These are phyloP conservation scores for Drosophila emarginata DNA, from an alignment of 2,888 invertebrate species.

Conservation along the genomic window DNA sequence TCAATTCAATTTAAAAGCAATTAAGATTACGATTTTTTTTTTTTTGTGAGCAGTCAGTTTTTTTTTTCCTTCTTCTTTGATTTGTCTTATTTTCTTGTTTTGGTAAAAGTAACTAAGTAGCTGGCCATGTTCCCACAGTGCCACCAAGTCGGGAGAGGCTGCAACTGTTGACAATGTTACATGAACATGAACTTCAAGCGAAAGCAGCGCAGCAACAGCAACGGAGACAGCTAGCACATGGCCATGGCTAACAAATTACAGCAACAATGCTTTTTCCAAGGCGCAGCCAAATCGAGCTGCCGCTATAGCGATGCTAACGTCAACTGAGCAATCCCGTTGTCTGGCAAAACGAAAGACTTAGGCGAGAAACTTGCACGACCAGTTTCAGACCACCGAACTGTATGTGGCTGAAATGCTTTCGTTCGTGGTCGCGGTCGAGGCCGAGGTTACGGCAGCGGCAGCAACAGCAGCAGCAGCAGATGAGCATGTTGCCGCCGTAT, in stretches of 20 bases:
- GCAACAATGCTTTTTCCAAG: conserved; percentile 66
- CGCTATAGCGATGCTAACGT: conserved; percentile 17
- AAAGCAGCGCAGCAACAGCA: conserved; percentile 64
- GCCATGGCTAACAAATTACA: conserved; percentile 65
- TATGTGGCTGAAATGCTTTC: conserved; percentile 35
- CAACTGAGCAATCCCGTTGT: conserved; percentile 59
- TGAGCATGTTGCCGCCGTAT: conserved; percentile 79
- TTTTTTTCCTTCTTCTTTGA: background rate
- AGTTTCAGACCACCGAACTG: conserved; percentile 47
- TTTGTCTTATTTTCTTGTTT: conserved; percentile 11
- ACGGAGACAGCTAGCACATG: conserved; percentile 12
- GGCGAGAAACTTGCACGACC: conserved; percentile 76
- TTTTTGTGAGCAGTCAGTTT: conserved; percentile 36
- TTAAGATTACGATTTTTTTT: conserved; percentile 66
- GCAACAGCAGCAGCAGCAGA: conserved; percentile 61
- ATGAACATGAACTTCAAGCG: conserved; percentile 81
- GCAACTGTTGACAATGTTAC: conserved; percentile 80
- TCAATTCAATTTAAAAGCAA: conserved; percentile 69
- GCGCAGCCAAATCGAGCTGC: conserved; percentile 26
- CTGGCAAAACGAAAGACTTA: conserved; percentile 78
- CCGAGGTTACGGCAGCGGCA: conserved; percentile 7
- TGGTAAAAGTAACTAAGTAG: conserved; percentile 60
- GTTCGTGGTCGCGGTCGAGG: conserved; percentile 11
- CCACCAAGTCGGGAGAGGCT: conserved; percentile 29
- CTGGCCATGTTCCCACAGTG: conserved; percentile 17